phyloP scores from a whole-genome alignment of 1,140 invertebrate species.

The Eumaeus atala region DNA sequence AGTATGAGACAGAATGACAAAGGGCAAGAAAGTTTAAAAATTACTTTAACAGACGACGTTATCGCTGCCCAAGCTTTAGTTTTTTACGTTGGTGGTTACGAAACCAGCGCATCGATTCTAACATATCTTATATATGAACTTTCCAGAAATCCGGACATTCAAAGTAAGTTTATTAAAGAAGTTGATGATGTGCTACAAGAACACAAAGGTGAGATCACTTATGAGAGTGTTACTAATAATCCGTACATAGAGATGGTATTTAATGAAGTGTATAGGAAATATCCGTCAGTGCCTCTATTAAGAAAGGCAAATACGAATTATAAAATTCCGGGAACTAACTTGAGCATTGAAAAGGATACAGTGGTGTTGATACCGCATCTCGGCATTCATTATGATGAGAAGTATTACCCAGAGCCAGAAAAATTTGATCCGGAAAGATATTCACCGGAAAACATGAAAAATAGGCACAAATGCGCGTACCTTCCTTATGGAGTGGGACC shows the following conservation, averaged over 20 bases:
- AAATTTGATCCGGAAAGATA: conserved; percentile 76
- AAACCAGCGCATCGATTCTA: conserved; percentile 33
- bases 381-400: conserved; percentile 34
- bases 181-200: conserved; percentile 44
- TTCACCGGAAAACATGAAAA: conserved; percentile 38
- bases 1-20: conserved; percentile 7
- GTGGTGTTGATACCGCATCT: conserved; percentile 25
- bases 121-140: conserved; percentile 46
- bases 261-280: conserved; percentile 73
- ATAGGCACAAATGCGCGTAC: conserved; percentile 1
- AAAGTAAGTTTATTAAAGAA: conserved; percentile 43
- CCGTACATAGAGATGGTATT: conserved; percentile 42
- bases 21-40: neutral
- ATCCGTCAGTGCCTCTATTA: conserved; percentile 59
- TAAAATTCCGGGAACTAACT: conserved; percentile 63
- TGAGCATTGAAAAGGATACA: conserved; percentile 64
- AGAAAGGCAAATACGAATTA: conserved; percentile 65
- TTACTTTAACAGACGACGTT: conserved; percentile 35
- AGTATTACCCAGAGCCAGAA: conserved; percentile 55
- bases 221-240: conserved; percentile 54
- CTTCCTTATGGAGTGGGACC: conserved; percentile 39
- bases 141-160: conserved; percentile 43
- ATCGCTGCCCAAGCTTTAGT: conserved; percentile 50
- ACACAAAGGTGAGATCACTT: conserved; percentile 43
- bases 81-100: conserved; percentile 48